Evolutionary conservation across 1,140 invertebrate species (phyloP).

Genomic region (Drosophila lacteicornis): DNA sequence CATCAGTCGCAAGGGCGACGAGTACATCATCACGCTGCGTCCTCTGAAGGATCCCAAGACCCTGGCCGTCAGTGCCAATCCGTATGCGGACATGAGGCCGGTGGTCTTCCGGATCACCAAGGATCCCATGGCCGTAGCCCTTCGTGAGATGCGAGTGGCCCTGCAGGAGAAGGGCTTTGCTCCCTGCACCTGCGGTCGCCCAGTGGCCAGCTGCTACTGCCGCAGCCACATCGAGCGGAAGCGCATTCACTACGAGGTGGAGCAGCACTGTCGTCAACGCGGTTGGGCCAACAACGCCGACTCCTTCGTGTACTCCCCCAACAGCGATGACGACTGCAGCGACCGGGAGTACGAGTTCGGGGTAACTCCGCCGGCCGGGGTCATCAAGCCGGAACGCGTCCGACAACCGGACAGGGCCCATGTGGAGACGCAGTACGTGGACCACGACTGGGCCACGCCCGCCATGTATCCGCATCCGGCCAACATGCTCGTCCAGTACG

Average conservation of each 20-base stretch:
- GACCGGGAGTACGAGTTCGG: conserved; percentile 79
- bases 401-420: conserved; percentile 40
- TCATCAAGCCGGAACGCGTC: conserved; percentile 64
- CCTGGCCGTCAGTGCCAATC: conserved; percentile 63
- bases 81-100: conserved; percentile 74
- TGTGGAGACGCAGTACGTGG: conserved; percentile 69
- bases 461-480: conserved; percentile 60
- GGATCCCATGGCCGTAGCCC: conserved; percentile 46
- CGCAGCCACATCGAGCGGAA: conserved; percentile 62
- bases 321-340: conserved; percentile 56
- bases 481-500: conserved; percentile 58
- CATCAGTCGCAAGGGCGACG: conserved; percentile 67
- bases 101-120: conserved; percentile 77
- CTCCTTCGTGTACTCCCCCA: conserved; percentile 31
- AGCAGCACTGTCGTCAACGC: conserved; percentile 15
- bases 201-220: conserved; percentile 68
- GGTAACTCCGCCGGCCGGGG: conserved; percentile 78
- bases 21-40: conserved; percentile 74
- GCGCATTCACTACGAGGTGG: conserved; percentile 46
- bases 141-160: conserved; percentile 37
- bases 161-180: conserved; percentile 56
- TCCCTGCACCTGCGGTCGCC: conserved; percentile 59
- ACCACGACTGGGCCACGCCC: conserved; percentile 64
- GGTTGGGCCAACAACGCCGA: conserved; percentile 37
- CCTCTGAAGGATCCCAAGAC: conserved; percentile 67